Evolutionary conservation across 92 coral and sea anemone species (phyloP), one percentile per base, ranked within the genome.

Genomic region (Epizoanthus stellaris): DNA sequence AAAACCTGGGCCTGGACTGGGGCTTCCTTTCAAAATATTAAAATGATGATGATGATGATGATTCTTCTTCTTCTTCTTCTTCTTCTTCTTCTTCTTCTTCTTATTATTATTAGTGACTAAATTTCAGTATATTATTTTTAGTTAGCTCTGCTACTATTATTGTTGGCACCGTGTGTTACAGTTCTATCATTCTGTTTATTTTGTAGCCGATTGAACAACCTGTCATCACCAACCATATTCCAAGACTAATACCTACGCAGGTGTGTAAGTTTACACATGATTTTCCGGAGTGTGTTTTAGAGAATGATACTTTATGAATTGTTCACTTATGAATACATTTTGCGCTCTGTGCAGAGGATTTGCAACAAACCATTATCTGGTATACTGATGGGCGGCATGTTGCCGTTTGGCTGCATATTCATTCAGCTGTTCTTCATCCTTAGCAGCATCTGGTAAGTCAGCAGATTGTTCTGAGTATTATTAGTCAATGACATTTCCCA

Each of bases 211-310:
- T 96, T 80, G 99, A 96, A 70, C 95, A 94, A 61, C 98, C 99
- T 53, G 99, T 93, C 49, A 91, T 97, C 19, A 96, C 99, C 85
- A 96, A 96, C 87, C 97, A 93, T 85, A 96, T 96, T 52, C 99
- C 99, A 15, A 80, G 99, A 64, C 99, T 92, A 81, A 96, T 96
- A 65, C 99, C 99, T 9, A 97, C 92, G 47, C 98, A 94, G 98
- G 99, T 96, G 79, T 36, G 75, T 21, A 45, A n/a, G 19, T 47
- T 11, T 63, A 11, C 54, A 49, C 10, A 49, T 49, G 2, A 49
- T 11, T 49, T 49, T 49, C 54, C 54, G 8, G 54, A 49, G 10
- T 49, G 54, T 49, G 54, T 11, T 6, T 49, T 49, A 49, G 54
- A 5, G 5, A 43, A 43, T 4, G 49, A 43, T 43, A 43, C 49